Percentiles rank a stretch among this genome's conserved stretches.
Evolutionary conservation across 1,140 invertebrate species (phyloP).

Genomic region (Zaprionus nigranus): DNA sequence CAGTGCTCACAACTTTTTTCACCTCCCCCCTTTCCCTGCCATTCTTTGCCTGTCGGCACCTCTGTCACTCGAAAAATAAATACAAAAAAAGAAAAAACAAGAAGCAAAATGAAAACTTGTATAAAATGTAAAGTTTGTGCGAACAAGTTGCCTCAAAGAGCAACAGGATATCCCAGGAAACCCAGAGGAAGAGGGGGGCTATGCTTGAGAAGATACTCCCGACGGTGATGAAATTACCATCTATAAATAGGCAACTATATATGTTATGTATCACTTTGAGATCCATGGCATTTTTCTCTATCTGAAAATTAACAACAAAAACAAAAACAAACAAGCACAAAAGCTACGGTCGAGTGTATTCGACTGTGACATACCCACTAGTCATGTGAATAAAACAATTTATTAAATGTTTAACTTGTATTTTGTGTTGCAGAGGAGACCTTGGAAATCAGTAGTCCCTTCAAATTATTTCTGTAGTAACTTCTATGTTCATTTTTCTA

Average conservation of each 20-base stretch:
- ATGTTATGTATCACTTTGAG: not conserved
- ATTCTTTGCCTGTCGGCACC: not conserved
- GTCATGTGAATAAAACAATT: no score
- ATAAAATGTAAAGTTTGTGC: constrained; percentile 25
- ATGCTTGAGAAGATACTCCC: not conserved
- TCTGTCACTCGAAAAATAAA: not conserved
- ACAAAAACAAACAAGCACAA: not conserved
- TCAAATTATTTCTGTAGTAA: no score
- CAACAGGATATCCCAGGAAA: constrained; percentile 23
- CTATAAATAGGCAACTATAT: not conserved
- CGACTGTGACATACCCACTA: no score
- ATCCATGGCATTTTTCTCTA: not conserved
- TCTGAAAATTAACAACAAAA: not conserved
- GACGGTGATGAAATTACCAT: constrained; percentile 4
- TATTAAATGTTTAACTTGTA: no score
- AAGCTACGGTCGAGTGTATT: no score
- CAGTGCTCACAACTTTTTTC: constrained; percentile 10
- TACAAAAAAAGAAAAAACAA: not conserved
- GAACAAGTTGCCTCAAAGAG: constrained; percentile 2
- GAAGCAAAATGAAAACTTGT: not conserved
- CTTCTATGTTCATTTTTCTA: no score
- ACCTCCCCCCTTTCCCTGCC: not conserved
- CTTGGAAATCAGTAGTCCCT: no score
- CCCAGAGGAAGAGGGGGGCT: not conserved
- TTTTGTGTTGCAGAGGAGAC: no score